phyloP scores from a whole-genome alignment of 2,113 vertebrate genomes.

The Cettia cetti region DNA sequence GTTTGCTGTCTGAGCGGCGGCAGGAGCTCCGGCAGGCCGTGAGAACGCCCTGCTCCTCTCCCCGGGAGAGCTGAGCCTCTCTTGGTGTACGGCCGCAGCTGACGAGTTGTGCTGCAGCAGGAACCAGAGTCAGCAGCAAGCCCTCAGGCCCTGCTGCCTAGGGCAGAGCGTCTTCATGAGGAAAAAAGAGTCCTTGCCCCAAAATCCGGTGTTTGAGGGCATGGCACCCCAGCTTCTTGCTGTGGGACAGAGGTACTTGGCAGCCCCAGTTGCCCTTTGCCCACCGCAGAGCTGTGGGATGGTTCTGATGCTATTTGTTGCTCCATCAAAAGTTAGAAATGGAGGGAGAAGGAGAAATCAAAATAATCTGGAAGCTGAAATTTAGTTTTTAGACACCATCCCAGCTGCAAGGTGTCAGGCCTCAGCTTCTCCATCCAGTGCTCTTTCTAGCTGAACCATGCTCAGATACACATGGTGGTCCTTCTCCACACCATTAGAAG shows the following conservation, averaged over 20 bases:
- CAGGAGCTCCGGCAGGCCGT: no score
- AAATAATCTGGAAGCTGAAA: not conserved
- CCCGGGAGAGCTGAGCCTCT: not conserved
- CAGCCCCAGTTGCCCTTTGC: not conserved
- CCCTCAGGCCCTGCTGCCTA: not conserved
- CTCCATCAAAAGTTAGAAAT: not conserved
- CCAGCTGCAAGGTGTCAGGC: not conserved
- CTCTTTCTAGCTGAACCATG: not conserved
- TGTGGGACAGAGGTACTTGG: not conserved
- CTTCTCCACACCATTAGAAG: not conserved
- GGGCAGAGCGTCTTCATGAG: not conserved
- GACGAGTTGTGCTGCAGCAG: not conserved
- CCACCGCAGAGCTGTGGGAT: not conserved
- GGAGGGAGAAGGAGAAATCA: not conserved
- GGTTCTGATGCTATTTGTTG: not conserved
- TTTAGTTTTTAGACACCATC: not conserved
- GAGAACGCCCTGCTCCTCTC: not conserved
- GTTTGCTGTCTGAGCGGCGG: not conserved
- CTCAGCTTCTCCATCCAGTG: not conserved
- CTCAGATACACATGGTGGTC: accelerated
- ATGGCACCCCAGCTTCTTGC: not conserved
- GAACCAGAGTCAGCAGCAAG: not conserved
- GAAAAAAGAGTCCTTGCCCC: not conserved
- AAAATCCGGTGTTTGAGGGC: not conserved
- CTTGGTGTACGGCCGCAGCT: accelerated